Evolutionary conservation across 2,888 invertebrate genomes (phyloP).

Genomic region (Caenorhabditis macrosperma): DNA sequence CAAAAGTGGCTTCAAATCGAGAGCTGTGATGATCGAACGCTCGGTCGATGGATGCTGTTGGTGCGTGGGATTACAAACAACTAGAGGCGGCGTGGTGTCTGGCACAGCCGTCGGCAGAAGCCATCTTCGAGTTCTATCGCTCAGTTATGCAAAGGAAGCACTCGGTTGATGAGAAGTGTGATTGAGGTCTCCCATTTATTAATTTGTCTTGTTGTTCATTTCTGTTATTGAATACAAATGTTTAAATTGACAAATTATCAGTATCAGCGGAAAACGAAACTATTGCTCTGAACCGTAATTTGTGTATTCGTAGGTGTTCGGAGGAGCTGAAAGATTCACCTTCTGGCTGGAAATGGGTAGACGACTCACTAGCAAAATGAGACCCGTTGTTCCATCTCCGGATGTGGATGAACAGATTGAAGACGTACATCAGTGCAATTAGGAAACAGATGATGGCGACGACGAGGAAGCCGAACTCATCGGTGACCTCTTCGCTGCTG

Average conservation of each 20-base stretch:
- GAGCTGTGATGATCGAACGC: too few species aligned
- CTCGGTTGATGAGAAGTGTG: constrained; percentile 33
- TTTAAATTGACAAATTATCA: too few species aligned
- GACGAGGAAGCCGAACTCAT: constrained; percentile 43
- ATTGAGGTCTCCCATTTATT: too few species aligned
- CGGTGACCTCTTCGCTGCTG: constrained; percentile 51
- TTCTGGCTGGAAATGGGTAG: background rate
- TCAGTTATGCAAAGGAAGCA: constrained; percentile 39
- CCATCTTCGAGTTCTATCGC: constrained; percentile 53
- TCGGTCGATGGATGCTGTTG: constrained; percentile 49
- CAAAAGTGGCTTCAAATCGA: too few species aligned
- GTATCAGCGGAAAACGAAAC: too few species aligned
- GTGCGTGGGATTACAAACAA: constrained; percentile 30
- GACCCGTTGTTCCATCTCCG: constrained; percentile 51
- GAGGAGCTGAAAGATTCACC: constrained; percentile 33
- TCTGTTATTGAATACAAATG: too few species aligned
- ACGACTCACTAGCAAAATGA: constrained; percentile 39
- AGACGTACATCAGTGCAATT: constrained; percentile 26
- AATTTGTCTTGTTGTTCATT: too few species aligned
- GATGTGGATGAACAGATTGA: constrained; percentile 38
- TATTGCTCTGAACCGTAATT: constrained; percentile 43
- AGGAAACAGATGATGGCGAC: constrained; percentile 41
- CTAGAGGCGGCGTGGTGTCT: constrained; percentile 41
- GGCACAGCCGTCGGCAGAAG: constrained; percentile 43
- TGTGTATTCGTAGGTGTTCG: constrained; percentile 38